Conservation (phyloP, 2,888 invertebrate species). For the Monopis laevigella region DNA sequence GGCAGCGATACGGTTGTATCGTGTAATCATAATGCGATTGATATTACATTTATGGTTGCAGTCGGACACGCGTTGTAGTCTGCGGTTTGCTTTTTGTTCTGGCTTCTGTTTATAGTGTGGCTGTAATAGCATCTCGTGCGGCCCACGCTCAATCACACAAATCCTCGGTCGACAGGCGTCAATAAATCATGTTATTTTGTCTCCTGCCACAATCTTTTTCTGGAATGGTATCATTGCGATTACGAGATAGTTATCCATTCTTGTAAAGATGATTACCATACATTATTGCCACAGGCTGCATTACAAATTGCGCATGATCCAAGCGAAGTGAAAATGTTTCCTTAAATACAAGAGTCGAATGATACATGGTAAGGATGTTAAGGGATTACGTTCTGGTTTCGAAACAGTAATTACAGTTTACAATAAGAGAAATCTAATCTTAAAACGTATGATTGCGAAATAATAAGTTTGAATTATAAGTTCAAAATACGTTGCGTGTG, state of each 20-base stretch:
- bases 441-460: constrained; percentile 31
- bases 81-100: background rate
- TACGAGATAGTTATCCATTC: too few relatives aligned
- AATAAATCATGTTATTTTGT: constrained; percentile 7
- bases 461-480: constrained; percentile 23
- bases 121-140: background rate
- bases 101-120: background rate
- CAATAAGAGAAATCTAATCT: constrained; percentile 7
- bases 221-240: too few relatives aligned
- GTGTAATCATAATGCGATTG: constrained; percentile 12
- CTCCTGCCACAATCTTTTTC: background rate
- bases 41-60: constrained; percentile 10
- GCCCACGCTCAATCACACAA: constrained; percentile 11
- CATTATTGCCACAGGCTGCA: too few relatives aligned
- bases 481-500: constrained; percentile 27
- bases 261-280: too few relatives aligned
- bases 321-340: too few relatives aligned
- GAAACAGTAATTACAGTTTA: constrained; percentile 1
- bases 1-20: constrained; percentile 2
- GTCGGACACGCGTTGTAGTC: constrained; percentile 7
- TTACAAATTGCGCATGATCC: background rate
- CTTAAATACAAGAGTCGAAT: too few relatives aligned
- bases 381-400: background rate
- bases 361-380: too few relatives aligned
- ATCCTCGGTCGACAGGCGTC: background rate